A percentile compares a stretch with the other conserved stretches of the same genome.
phyloP scores from a whole-genome alignment of 2,113 vertebrate species.

The Poeciliopsis prolifica region DNA sequence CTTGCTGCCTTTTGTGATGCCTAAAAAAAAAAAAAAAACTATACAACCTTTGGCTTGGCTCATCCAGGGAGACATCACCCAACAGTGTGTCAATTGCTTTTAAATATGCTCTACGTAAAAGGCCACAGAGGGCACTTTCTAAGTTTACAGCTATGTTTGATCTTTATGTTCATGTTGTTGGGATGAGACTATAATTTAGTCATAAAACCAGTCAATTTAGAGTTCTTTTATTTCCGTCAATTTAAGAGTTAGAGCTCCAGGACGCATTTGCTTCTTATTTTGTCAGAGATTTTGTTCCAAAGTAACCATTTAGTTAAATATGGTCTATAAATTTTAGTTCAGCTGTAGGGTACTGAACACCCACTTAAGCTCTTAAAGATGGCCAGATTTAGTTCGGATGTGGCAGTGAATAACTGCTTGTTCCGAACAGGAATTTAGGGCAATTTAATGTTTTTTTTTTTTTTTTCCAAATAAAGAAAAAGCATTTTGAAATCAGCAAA shows the following conservation, averaged over 20 bases:
- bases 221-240: neutral
- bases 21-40: neutral
- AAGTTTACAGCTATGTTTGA: neutral
- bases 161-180: neutral
- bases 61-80: neutral
- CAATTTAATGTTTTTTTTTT: neutral
- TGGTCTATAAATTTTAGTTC: neutral
- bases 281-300: neutral
- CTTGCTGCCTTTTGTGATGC: neutral
- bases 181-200: neutral
- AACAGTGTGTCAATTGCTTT: neutral
- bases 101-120: neutral
- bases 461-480: neutral
- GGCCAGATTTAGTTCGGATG: neutral
- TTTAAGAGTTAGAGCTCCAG: neutral
- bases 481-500: neutral
- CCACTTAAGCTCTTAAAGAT: neutral
- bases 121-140: neutral
- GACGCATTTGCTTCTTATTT: neutral
- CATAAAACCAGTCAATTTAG: neutral
- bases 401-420: neutral
- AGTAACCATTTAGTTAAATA: neutral
- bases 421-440: neutral
- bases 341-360: neutral
- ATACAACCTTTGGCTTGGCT: neutral